These are phyloP conservation scores for Lamellibrachia satsuma DNA, from an alignment of 2,888 invertebrate species.

Conservation along the genomic window DNA sequence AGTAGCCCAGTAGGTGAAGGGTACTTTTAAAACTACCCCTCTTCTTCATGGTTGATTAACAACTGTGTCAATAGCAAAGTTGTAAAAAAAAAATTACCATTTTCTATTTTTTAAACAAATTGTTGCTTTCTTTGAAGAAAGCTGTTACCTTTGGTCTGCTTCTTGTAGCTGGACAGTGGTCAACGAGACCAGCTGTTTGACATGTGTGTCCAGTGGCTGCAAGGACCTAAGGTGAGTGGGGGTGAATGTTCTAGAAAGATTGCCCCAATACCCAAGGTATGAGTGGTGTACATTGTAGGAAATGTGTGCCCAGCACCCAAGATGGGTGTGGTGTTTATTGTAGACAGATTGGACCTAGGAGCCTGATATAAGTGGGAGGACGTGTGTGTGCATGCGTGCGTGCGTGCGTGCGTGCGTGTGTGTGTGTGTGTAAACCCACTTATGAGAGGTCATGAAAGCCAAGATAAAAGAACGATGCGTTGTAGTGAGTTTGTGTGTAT, in stretches of 20 bases:
- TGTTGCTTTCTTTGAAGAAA: background rate
- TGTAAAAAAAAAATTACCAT: too few species aligned
- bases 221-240: constrained; percentile 71
- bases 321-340: too few species aligned
- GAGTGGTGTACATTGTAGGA: background rate
- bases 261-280: background rate
- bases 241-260: background rate
- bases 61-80: background rate
- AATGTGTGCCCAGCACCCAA: too few species aligned
- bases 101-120: too few species aligned
- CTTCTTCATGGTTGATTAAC: background rate
- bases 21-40: background rate
- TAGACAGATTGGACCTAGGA: too few species aligned
- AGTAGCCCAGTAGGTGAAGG: background rate
- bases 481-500: background rate
- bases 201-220: constrained; percentile 76
- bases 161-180: constrained; percentile 64
- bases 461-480: too few species aligned
- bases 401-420: background rate
- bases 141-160: background rate
- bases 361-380: background rate
- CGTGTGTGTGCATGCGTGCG: background rate
- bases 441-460: too few species aligned
- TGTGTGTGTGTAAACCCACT: background rate
- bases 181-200: constrained; percentile 78